Percentiles rank a stretch among this genome's conserved stretches.
Conservation (phyloP, 2,797 vertebrate genomes). For the Delichon dasypus region DNA sequence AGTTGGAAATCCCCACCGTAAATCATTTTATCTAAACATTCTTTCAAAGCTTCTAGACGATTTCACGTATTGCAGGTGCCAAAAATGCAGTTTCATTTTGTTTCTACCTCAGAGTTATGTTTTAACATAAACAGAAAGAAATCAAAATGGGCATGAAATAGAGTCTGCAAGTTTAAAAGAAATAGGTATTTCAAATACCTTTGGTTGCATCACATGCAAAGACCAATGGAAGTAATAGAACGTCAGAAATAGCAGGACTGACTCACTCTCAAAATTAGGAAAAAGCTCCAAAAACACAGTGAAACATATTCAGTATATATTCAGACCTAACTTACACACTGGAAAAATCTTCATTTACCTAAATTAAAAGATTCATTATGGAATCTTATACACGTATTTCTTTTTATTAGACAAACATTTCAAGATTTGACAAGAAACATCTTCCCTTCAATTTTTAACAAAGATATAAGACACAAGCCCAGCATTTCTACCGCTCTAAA, state of each 20-base stretch:
- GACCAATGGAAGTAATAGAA: neutral
- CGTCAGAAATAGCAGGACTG: neutral
- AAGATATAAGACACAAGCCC: neutral
- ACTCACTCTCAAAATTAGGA: neutral
- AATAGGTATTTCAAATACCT: neutral
- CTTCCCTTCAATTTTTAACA: neutral
- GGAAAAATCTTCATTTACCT: neutral
- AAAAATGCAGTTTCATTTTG: slow-evolving; percentile 54
- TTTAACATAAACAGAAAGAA: slow-evolving; percentile 25
- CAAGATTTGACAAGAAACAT: neutral
- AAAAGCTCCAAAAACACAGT: neutral
- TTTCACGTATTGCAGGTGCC: slow-evolving; percentile 43
- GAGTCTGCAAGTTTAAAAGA: slow-evolving; percentile 4
- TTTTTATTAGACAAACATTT: neutral
- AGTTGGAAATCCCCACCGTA: slow-evolving; percentile 70
- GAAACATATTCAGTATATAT: neutral
- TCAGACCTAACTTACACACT: neutral
- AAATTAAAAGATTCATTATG: neutral
- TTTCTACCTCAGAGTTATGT: slow-evolving; percentile 32
- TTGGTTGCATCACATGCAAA: neutral
- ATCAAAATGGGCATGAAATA: slow-evolving; percentile 34
- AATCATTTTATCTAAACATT: slow-evolving; percentile 64
- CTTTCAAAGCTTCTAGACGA: slow-evolving; percentile 50
- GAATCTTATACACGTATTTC: neutral
- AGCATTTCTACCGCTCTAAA: neutral